Evolutionary conservation across 2,888 invertebrate genomes (phyloP).

Genomic region (Boloria euphrosyne): DNA sequence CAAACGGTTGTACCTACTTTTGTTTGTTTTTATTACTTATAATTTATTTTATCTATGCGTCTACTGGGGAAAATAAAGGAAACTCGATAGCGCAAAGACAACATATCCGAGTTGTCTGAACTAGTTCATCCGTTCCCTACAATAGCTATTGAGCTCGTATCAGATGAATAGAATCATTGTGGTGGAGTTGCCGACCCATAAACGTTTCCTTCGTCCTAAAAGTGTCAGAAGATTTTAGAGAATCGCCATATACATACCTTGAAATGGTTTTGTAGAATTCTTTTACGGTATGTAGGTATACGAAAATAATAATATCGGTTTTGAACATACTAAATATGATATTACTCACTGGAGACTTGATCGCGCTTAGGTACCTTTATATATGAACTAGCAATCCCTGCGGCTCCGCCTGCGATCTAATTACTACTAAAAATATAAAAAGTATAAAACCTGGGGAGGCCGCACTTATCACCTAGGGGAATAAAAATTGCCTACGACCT

Average conservation of each 20-base stretch:
- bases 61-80: neutral
- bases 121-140: conserved; percentile 38
- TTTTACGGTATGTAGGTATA: neutral
- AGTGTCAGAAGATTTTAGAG: conserved; percentile 24
- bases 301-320: neutral
- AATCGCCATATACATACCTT: neutral
- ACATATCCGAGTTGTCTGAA: conserved; percentile 28
- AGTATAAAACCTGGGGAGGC: no score
- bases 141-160: conserved; percentile 39
- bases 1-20: no score
- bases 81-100: conserved; percentile 12
- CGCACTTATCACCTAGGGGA: no score
- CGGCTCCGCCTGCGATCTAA: no score
- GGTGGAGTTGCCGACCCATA: conserved; percentile 33
- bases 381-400: no score
- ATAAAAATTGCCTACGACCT: no score
- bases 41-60: neutral
- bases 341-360: no score
- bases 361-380: no score
- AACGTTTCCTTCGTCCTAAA: conserved; percentile 30
- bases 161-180: conserved; percentile 40
- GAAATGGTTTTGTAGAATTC: no score
- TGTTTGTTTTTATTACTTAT: no score
- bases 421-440: no score
- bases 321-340: no score